Evolutionary conservation across 2,888 invertebrate species (phyloP).

Genomic region (Bugula neritina): DNA sequence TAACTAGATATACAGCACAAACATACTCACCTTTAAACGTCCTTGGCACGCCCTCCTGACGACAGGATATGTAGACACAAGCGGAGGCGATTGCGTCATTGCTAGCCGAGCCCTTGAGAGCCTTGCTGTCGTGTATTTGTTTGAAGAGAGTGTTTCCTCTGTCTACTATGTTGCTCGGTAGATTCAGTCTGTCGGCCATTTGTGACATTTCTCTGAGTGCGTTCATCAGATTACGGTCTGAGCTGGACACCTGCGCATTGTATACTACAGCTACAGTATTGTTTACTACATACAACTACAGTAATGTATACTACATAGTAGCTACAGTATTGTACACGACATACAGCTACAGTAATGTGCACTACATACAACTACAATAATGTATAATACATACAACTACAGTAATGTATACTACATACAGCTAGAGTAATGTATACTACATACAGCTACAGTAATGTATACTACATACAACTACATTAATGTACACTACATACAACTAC

Average conservation of each 20-base stretch:
- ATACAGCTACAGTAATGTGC: no score
- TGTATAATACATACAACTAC: no score
- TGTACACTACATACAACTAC: no score
- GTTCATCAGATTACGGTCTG: slow-evolving; percentile 87
- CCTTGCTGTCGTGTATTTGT: slow-evolving; percentile 93
- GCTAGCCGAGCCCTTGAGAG: slow-evolving; percentile 79
- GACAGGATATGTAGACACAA: slow-evolving; percentile 95
- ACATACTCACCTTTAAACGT: slow-evolving; percentile 78
- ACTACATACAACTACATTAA: no score
- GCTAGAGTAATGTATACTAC: no score
- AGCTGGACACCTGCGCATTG: slow-evolving; percentile 68
- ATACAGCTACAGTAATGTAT: no score
- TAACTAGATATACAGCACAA: no score
- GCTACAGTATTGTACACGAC: no score
- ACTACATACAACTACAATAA: not conserved
- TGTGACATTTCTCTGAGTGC: slow-evolving; percentile 94
- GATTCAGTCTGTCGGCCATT: slow-evolving; percentile 96
- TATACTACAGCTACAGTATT: no score
- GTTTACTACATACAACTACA: no score
- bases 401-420: no score
- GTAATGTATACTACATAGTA: no score
- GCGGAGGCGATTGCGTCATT: slow-evolving; percentile 98
- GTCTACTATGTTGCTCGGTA: slow-evolving; percentile 94
- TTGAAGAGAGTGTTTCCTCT: slow-evolving; percentile 93
- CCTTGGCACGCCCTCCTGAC: slow-evolving; percentile 95